Conservation (phyloP, 2,888 invertebrate species). For the Watsonalla binaria region DNA sequence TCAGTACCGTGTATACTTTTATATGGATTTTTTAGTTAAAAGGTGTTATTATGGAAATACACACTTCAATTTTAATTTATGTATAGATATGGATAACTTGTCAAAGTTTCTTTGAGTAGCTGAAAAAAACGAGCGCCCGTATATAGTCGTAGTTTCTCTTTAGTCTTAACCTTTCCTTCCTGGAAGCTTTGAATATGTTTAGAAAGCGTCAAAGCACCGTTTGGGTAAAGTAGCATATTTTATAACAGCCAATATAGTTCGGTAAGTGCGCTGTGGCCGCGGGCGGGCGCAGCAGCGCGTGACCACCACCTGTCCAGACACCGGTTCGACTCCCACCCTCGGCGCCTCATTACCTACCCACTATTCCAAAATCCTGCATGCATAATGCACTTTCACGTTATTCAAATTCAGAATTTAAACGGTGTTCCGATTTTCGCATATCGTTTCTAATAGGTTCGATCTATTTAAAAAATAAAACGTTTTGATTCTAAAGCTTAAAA, state of each 20-base stretch:
- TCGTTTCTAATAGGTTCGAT: too few species aligned
- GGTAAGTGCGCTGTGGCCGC: constrained; percentile 20
- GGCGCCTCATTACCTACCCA: constrained; percentile 56
- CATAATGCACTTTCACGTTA: constrained; percentile 34
- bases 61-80: too few species aligned
- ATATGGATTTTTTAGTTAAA: too few species aligned
- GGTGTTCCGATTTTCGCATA: constrained; percentile 8
- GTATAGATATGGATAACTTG: too few species aligned
- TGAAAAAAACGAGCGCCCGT: too few species aligned
- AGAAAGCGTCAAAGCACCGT: constrained; percentile 9
- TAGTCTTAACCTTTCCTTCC: neutral
- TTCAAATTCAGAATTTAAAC: constrained; percentile 19
- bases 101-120: too few species aligned
- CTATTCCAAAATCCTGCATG: constrained; percentile 66
- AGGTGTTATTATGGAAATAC: too few species aligned
- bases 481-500: too few species aligned
- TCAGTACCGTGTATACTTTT: too few species aligned
- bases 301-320: constrained; percentile 68
- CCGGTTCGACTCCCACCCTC: constrained; percentile 41
- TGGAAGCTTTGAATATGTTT: neutral
- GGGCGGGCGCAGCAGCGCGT: constrained; percentile 48
- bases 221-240: constrained; percentile 23
- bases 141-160: too few species aligned
- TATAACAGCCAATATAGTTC: constrained; percentile 29
- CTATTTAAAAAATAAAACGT: too few species aligned